Conservation (phyloP, 2,888 invertebrate genomes). For the Drosophila borborema region DNA sequence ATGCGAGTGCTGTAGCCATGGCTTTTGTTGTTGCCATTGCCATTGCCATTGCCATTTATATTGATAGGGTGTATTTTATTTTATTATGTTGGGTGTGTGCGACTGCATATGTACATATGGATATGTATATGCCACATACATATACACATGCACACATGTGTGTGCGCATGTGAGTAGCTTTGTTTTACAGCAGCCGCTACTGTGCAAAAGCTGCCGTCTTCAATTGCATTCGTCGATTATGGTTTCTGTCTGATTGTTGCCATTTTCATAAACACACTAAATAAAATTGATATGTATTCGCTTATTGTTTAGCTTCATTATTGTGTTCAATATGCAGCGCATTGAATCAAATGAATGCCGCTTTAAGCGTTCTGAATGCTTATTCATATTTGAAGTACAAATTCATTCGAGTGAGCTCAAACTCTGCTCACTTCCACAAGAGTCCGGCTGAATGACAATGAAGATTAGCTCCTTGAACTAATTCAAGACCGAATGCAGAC, state of each 20-base stretch:
- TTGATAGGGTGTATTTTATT: conserved; percentile 79
- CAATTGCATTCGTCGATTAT: conserved; percentile 58
- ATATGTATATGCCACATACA: neutral
- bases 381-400: neutral
- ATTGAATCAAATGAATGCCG: conserved; percentile 19
- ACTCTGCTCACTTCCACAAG: neutral
- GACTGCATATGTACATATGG: conserved; percentile 6
- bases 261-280: conserved; percentile 68
- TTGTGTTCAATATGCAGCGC: conserved; percentile 40
- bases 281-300: conserved; percentile 55
- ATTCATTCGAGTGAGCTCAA: neutral
- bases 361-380: neutral
- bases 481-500: neutral
- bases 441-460: neutral
- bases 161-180: conserved; percentile 5
- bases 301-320: conserved; percentile 57
- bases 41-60: conserved; percentile 69
- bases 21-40: conserved; percentile 37
- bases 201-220: conserved; percentile 56
- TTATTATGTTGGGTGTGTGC: conserved; percentile 51
- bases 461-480: too few relatives aligned
- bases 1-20: conserved; percentile 57
- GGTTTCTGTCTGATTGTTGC: conserved; percentile 77
- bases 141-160: neutral
- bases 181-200: conserved; percentile 33